Percentiles rank a stretch among this genome's conserved stretches.
phyloP scores from a whole-genome alignment of 2,888 invertebrate species.

The Tethea ocularis region DNA sequence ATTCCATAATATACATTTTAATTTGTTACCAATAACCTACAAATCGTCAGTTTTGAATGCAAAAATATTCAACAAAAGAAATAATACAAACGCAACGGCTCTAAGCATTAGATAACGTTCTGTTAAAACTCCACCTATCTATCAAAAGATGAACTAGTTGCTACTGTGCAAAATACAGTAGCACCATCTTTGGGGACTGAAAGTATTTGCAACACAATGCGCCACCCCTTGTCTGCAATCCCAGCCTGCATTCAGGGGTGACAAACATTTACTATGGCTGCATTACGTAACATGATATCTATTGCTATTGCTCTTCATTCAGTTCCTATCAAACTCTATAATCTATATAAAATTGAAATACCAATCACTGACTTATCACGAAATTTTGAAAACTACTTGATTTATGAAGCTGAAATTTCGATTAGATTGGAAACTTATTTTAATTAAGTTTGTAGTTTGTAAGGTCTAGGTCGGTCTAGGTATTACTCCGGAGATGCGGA shows the following conservation, averaged over 20 bases:
- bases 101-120: conserved; percentile 13
- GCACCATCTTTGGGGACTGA: conserved; percentile 74
- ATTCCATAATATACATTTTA: no score
- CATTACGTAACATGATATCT: conserved; percentile 44
- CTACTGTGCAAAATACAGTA: conserved; percentile 71
- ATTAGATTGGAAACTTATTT: no score
- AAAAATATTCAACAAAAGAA: neutral
- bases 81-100: conserved; percentile 12
- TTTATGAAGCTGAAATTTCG: no score
- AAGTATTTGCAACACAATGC: conserved; percentile 68
- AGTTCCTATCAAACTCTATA: neutral
- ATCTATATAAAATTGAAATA: no score
- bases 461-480: no score
- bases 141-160: conserved; percentile 71
- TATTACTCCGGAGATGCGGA: no score
- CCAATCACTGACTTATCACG: no score
- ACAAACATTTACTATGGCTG: conserved; percentile 41
- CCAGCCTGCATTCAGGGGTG: conserved; percentile 59
- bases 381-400: no score
- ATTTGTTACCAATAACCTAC: no score
- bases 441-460: no score
- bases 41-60: no score
- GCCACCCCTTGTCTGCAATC: conserved; percentile 62
- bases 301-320: conserved; percentile 20
- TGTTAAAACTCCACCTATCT: conserved; percentile 65